Percentiles rank a stretch among this genome's conserved stretches.
phyloP scores from a whole-genome alignment of 2,113 vertebrate genomes.

The Gopherus flavomarginatus region DNA sequence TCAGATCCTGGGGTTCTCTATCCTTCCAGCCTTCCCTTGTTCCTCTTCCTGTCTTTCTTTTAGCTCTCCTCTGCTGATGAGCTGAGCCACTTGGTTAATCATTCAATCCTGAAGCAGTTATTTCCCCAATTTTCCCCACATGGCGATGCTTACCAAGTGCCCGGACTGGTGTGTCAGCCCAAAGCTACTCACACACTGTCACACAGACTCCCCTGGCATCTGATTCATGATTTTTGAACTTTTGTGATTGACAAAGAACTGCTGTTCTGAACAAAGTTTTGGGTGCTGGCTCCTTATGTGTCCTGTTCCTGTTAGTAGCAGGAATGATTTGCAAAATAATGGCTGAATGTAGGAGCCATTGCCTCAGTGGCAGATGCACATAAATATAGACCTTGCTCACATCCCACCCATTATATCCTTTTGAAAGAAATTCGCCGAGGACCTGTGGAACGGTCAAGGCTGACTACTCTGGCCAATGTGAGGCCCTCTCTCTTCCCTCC shows the following conservation, averaged over 20 bases:
- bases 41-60: neutral
- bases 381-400: neutral
- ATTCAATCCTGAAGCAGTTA: neutral
- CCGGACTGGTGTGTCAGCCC: neutral
- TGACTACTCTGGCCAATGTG: neutral
- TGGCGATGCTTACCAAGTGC: neutral
- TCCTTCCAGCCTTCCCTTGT: neutral
- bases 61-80: neutral
- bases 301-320: neutral
- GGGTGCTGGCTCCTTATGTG: neutral
- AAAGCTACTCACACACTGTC: neutral
- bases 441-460: neutral
- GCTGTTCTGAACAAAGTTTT: neutral
- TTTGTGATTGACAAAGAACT: fast-evolving
- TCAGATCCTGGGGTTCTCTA: neutral
- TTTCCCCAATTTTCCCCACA: neutral
- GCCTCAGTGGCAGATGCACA: fast-evolving
- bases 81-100: neutral
- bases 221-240: neutral
- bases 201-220: neutral
- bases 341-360: neutral
- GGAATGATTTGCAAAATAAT: neutral
- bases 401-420: neutral
- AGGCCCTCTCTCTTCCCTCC: neutral
- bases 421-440: neutral